Evolutionary conservation across 2,888 invertebrate genomes (phyloP).

Genomic region (Leucoptera coffeella): DNA sequence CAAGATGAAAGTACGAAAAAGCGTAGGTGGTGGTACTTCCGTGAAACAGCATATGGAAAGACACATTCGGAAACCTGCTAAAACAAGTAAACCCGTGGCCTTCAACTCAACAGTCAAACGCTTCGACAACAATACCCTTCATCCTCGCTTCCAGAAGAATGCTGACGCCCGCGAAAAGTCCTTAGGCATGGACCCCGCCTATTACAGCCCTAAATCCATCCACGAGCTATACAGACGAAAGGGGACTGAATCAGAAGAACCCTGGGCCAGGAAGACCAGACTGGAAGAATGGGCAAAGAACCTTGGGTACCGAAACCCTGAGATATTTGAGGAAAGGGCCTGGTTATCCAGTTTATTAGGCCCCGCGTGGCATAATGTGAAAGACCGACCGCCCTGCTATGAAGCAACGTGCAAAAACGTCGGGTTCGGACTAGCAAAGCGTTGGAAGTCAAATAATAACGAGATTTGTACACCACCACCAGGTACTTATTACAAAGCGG

Average conservation of each 20-base stretch:
- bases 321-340: conserved; percentile 15
- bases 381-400: conserved; percentile 10
- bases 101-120: conserved; percentile 17
- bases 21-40: too few species aligned
- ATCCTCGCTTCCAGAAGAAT: conserved; percentile 24
- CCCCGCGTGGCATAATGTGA: conserved; percentile 25
- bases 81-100: too few species aligned
- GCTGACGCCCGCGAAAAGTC: conserved; percentile 17
- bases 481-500: conserved; percentile 23
- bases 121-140: conserved; percentile 20
- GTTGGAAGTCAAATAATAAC: conserved; percentile 16
- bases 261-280: conserved; percentile 30
- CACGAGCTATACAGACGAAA: conserved; percentile 17
- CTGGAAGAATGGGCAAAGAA: conserved; percentile 33
- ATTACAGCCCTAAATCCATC: conserved; percentile 19
- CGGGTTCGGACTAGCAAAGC: conserved; percentile 23
- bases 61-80: too few species aligned
- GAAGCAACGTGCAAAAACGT: conserved; percentile 22
- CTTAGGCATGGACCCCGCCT: conserved; percentile 22
- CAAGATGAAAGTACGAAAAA: too few species aligned
- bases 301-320: conserved; percentile 33
- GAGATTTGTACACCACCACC: conserved; percentile 13
- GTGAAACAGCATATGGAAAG: too few species aligned
- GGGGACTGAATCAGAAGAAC: conserved; percentile 15
- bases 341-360: conserved; percentile 22